Conservation (phyloP, 2,797 vertebrate species). For the Yasuhikotakia modesta region DNA sequence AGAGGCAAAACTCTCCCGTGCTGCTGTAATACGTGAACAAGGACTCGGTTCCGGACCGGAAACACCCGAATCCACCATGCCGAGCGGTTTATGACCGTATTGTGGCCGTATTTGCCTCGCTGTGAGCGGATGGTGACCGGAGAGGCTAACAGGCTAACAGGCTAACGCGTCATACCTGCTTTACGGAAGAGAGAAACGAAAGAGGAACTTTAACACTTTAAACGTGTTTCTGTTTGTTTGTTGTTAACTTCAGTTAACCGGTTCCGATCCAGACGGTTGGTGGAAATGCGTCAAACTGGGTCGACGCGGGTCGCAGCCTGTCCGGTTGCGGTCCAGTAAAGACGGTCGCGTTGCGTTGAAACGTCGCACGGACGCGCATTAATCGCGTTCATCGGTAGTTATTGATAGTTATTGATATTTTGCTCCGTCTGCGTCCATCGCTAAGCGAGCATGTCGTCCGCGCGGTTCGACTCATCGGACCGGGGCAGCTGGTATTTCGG, state of each 20-base stretch:
- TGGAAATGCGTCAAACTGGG: constrained; percentile 70
- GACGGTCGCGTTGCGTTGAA: neutral
- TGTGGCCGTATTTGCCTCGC: constrained; percentile 67
- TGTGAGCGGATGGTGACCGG: constrained; percentile 64
- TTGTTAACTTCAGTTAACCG: neutral
- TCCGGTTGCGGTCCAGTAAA: constrained; percentile 58
- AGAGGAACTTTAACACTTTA: constrained; percentile 77
- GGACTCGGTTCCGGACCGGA: constrained; percentile 35
- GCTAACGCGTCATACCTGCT: constrained; percentile 55
- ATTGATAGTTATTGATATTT: constrained; percentile 33
- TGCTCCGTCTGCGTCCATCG: constrained; percentile 64
- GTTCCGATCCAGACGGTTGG: neutral
- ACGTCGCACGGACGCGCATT: neutral
- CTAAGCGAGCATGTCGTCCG: constrained; percentile 80
- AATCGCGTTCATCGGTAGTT: constrained; percentile 65
- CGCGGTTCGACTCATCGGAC: constrained; percentile 93
- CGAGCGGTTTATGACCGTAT: constrained; percentile 57
- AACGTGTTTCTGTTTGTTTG: constrained; percentile 55
- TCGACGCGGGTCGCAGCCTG: constrained; percentile 65
- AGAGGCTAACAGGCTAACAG: constrained; percentile 62
- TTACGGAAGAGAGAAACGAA: constrained; percentile 78
- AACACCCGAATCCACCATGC: constrained; percentile 60
- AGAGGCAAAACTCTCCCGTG: constrained; percentile 58
- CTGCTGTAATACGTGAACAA: constrained; percentile 43
- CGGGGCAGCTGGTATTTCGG: constrained; percentile 96